phyloP scores from a whole-genome alignment of 2,113 vertebrate genomes.

The Pavo muticus region DNA sequence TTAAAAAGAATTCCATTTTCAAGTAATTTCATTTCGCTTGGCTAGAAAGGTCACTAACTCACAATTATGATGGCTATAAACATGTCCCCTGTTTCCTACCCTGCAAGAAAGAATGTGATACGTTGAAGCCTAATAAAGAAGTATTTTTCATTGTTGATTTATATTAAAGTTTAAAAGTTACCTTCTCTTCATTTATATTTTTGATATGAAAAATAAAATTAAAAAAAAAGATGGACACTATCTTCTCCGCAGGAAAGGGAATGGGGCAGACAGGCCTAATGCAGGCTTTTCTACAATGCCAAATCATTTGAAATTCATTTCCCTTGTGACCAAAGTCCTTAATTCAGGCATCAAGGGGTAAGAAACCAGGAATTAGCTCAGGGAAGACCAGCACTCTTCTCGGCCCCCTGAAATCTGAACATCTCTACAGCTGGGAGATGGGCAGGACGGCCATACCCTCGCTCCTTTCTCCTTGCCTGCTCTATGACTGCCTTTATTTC shows the following conservation, averaged over 20 bases:
- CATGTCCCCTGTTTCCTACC: constrained; percentile 71
- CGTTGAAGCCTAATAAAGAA: constrained; percentile 58
- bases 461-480: background rate
- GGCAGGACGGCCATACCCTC: background rate
- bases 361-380: constrained; percentile 21
- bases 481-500: background rate
- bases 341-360: constrained; percentile 41
- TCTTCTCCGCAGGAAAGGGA: background rate
- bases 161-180: constrained; percentile 36
- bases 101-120: constrained; percentile 64
- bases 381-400: background rate
- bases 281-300: constrained; percentile 16
- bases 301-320: constrained; percentile 58
- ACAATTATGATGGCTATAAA: constrained; percentile 80
- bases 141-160: constrained; percentile 63
- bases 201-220: background rate
- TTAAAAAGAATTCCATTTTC: constrained; percentile 82
- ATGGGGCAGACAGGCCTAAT: background rate
- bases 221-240: background rate
- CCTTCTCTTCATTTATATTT: constrained; percentile 8
- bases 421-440: fast-evolving
- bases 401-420: background rate
- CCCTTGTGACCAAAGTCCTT: background rate
- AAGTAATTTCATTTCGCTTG: constrained; percentile 82
- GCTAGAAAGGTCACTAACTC: constrained; percentile 84